These are phyloP conservation scores for Syritta pipiens DNA, from an alignment of 2,888 invertebrate genomes.

Conservation along the genomic window DNA sequence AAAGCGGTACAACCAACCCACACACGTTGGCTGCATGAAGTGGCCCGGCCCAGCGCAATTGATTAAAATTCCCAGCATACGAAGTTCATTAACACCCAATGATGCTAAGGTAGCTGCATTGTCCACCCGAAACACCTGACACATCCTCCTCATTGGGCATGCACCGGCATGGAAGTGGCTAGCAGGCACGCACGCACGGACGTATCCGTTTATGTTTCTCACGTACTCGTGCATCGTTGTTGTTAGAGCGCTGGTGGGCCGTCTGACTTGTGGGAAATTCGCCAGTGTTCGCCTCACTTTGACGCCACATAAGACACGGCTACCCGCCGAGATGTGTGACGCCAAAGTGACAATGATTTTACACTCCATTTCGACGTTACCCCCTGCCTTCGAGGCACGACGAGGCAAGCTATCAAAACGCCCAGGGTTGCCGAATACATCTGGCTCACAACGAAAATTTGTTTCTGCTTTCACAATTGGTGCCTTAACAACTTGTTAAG, in stretches of 20 bases:
- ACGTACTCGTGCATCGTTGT: slow-evolving; percentile 36
- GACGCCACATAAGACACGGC: slow-evolving; percentile 10
- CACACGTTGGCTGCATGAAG: too few relatives aligned
- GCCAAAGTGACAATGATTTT: slow-evolving; percentile 38
- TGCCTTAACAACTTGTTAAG: slow-evolving; percentile 43
- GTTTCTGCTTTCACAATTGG: slow-evolving; percentile 26
- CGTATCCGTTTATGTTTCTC: slow-evolving; percentile 56
- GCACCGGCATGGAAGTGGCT: slow-evolving; percentile 34
- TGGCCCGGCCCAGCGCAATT: slow-evolving; percentile 11
- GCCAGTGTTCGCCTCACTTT: slow-evolving; percentile 4
- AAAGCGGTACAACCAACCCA: slow-evolving; percentile 44
- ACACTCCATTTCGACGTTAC: slow-evolving; percentile 18
- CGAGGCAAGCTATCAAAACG: neutral
- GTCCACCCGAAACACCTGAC: slow-evolving; percentile 54
- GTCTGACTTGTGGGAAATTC: slow-evolving; percentile 30
- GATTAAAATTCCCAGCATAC: slow-evolving; percentile 62
- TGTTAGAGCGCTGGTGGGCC: slow-evolving; percentile 9
- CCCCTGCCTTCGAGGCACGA: slow-evolving; percentile 23
- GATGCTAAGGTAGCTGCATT: slow-evolving; percentile 39
- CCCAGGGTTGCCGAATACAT: neutral
- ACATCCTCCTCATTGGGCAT: slow-evolving; percentile 52
- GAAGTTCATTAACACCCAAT: slow-evolving; percentile 65
- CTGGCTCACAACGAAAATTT: slow-evolving; percentile 4
- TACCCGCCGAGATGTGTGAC: slow-evolving; percentile 30
- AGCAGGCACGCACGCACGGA: slow-evolving; percentile 12